Conservation (phyloP, 2,797 vertebrate genomes). For the Holocentrus rufus region DNA sequence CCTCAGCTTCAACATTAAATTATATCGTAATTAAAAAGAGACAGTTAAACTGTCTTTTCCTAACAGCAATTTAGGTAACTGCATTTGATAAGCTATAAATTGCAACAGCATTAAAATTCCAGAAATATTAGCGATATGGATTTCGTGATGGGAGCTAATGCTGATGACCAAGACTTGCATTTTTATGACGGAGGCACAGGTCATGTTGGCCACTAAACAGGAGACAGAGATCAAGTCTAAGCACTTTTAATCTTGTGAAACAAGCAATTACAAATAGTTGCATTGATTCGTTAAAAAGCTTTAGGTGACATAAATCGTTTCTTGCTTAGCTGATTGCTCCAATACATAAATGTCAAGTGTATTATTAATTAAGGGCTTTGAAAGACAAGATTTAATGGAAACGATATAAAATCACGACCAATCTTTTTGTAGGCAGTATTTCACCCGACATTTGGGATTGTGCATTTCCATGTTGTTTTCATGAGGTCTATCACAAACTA, state of each 20-base stretch:
- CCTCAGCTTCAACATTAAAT: slow-evolving; percentile 92
- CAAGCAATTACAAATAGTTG: slow-evolving; percentile 99
- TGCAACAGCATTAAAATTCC: slow-evolving; percentile 95
- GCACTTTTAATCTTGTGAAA: slow-evolving; percentile 99
- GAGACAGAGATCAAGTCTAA: slow-evolving; percentile 93
- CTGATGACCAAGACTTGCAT: slow-evolving; percentile 86
- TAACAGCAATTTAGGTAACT: slow-evolving; percentile 99
- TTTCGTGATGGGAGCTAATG: slow-evolving; percentile 92
- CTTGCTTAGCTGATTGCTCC: slow-evolving; percentile 94
- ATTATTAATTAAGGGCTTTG: slow-evolving; percentile 92
- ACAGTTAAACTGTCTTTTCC: slow-evolving; percentile 98
- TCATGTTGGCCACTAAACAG: slow-evolving; percentile 94
- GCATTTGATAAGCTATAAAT: slow-evolving; percentile 99
- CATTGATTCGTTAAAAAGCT: slow-evolving; percentile 99
- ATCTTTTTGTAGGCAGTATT: slow-evolving; percentile 75
- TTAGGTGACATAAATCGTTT: slow-evolving; percentile 99
- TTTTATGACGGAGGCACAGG: slow-evolving; percentile 88
- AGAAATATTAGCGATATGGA: slow-evolving; percentile 98
- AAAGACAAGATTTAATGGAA: slow-evolving; percentile 89
- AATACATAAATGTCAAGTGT: slow-evolving; percentile 93
- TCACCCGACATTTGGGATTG: slow-evolving; percentile 62
- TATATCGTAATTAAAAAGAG: slow-evolving; percentile 97
- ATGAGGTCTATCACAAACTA: slow-evolving; percentile 56
- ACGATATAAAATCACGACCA: slow-evolving; percentile 79
- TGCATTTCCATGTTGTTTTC: slow-evolving; percentile 64